phyloP scores from a whole-genome alignment of 2,113 vertebrate genomes.

The Hippocampus abdominalis region DNA sequence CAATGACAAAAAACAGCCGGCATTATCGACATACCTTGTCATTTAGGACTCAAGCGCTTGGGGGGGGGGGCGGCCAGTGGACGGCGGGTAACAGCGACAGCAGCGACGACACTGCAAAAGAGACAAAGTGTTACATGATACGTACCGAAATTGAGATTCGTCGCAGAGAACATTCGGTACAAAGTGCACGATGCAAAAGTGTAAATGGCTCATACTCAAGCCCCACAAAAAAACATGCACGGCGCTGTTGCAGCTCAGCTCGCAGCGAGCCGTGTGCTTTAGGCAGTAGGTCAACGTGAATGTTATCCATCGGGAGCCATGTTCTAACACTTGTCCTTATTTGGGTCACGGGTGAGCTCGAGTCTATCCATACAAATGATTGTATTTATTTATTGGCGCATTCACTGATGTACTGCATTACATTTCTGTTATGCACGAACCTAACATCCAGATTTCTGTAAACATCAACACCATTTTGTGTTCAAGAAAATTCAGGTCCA shows the following conservation, averaged over 20 bases:
- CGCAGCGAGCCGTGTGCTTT: not conserved
- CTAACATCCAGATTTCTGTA: too few species aligned
- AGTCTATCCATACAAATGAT: not conserved
- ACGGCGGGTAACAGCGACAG: conserved; percentile 35
- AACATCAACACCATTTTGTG: too few species aligned
- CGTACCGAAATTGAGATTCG: not conserved
- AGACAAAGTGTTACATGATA: not conserved
- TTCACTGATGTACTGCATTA: too few species aligned
- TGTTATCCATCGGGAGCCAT: not conserved
- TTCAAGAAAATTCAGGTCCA: too few species aligned
- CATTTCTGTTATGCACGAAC: too few species aligned
- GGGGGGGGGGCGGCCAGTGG: conserved; percentile 54
- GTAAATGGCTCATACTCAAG: not conserved
- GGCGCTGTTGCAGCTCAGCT: not conserved
- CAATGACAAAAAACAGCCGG: too few species aligned
- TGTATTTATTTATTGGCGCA: too few species aligned
- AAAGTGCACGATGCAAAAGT: not conserved
- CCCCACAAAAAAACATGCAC: not conserved
- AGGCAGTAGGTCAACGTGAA: not conserved
- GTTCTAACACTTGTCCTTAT: not conserved
- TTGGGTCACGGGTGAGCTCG: not conserved
- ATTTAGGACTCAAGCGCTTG: conserved; percentile 65
- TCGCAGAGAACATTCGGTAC: not conserved
- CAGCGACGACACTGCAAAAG: conserved; percentile 20
- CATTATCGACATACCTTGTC: conserved; percentile 60